Conservation (phyloP, 2,888 invertebrate genomes). For the Pristionchus entomophagus region DNA sequence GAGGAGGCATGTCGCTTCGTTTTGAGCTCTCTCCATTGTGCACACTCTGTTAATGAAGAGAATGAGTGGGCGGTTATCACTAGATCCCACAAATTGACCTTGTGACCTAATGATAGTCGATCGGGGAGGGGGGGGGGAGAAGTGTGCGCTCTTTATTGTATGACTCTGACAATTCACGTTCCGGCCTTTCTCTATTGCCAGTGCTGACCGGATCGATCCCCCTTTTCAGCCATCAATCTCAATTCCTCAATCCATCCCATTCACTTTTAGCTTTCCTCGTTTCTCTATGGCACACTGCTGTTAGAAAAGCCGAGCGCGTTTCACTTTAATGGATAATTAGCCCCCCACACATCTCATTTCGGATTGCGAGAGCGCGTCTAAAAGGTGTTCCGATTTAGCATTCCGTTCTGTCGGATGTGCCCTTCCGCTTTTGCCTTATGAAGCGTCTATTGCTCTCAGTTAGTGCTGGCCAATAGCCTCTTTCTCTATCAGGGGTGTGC, state of each 20-base stretch:
- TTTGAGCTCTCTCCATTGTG: too few relatives aligned
- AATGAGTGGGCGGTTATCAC: too few relatives aligned
- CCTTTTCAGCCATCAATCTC: conserved; percentile 16
- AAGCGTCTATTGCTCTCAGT: too few relatives aligned
- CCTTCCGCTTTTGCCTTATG: background rate
- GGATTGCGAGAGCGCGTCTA: too few relatives aligned
- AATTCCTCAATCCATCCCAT: conserved; percentile 23
- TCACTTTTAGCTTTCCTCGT: conserved; percentile 25
- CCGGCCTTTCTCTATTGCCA: background rate
- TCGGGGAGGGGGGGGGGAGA: too few relatives aligned
- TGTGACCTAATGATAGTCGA: too few relatives aligned
- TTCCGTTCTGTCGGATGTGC: too few relatives aligned
- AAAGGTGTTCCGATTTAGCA: too few relatives aligned
- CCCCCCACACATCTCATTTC: too few relatives aligned
- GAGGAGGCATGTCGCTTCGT: too few relatives aligned
- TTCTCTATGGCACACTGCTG: background rate
- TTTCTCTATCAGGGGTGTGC: too few relatives aligned
- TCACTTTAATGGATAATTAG: background rate
- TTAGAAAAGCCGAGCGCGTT: background rate
- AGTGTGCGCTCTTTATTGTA: background rate
- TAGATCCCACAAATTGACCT: background rate
- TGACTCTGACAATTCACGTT: background rate
- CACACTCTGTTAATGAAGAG: too few relatives aligned
- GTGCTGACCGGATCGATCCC: background rate
- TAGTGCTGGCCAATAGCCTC: background rate